Percentiles rank a stretch among this genome's conserved stretches.
Evolutionary conservation across 2,797 vertebrate species (phyloP).

Genomic region (Tympanoctomys barrerae): DNA sequence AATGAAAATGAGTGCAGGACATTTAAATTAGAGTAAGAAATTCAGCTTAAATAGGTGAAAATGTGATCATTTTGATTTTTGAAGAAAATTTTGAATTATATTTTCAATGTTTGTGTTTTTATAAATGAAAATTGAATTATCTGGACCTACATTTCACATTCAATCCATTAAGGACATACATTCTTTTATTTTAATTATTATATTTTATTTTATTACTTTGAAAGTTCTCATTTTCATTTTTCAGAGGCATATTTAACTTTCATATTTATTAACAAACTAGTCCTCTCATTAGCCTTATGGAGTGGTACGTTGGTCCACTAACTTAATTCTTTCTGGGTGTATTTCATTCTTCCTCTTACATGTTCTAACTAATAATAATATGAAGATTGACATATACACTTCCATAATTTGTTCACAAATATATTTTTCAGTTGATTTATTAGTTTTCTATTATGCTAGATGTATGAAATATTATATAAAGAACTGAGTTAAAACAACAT

Average conservation of each 20-base stretch:
- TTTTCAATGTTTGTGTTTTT: background rate
- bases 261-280: constrained; percentile 22
- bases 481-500: background rate
- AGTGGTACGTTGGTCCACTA: background rate
- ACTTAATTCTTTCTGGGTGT: background rate
- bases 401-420: background rate
- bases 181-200: background rate
- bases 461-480: background rate
- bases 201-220: background rate
- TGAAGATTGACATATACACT: background rate
- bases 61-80: background rate
- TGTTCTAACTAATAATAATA: background rate
- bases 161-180: background rate
- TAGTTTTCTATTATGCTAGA: background rate
- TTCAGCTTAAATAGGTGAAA: rapidly evolving
- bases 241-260: constrained; percentile 7
- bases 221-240: background rate
- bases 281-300: background rate
- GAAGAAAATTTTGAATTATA: background rate
- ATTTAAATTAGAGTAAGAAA: background rate
- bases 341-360: background rate
- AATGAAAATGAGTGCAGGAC: background rate
- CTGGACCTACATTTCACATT: background rate
- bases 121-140: constrained; percentile 27
- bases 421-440: background rate